phyloP scores from a whole-genome alignment of 2,113 vertebrate genomes.

The Oncorhynchus kisutch region DNA sequence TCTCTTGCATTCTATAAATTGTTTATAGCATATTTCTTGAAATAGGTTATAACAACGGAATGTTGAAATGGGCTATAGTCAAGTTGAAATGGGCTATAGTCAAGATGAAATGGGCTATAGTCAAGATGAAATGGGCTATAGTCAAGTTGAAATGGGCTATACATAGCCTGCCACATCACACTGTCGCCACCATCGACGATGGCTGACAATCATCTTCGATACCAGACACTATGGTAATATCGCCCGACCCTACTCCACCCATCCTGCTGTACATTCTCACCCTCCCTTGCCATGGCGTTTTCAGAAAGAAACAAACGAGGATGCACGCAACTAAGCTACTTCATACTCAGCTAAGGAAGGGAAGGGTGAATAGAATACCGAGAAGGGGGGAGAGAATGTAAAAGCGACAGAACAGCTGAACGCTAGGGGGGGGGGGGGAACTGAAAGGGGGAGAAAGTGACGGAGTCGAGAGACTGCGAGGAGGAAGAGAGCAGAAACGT shows the following conservation, averaged over 20 bases:
- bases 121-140: too few species aligned
- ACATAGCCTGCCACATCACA: too few species aligned
- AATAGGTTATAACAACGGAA: too few species aligned
- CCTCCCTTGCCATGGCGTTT: background rate
- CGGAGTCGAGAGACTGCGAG: conserved; percentile 9
- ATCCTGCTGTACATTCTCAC: background rate
- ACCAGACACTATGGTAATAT: too few species aligned
- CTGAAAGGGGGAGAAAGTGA: conserved; percentile 41
- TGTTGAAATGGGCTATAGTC: too few species aligned
- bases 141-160: too few species aligned
- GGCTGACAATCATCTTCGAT: too few species aligned
- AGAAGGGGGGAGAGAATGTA: background rate
- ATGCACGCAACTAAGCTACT: background rate
- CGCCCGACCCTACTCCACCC: background rate
- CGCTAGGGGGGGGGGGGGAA: conserved; percentile 8
- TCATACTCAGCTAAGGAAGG: background rate
- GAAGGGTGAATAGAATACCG: background rate
- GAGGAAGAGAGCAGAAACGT: conserved; percentile 4
- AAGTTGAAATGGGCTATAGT: too few species aligned
- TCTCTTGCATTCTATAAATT: too few species aligned
- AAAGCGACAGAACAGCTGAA: conserved; percentile 34
- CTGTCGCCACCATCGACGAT: too few species aligned
- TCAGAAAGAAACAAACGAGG: background rate
- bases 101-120: too few species aligned
- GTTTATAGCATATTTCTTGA: too few species aligned